phyloP scores from a whole-genome alignment of 2,888 invertebrate species.

The Macaria notata region DNA sequence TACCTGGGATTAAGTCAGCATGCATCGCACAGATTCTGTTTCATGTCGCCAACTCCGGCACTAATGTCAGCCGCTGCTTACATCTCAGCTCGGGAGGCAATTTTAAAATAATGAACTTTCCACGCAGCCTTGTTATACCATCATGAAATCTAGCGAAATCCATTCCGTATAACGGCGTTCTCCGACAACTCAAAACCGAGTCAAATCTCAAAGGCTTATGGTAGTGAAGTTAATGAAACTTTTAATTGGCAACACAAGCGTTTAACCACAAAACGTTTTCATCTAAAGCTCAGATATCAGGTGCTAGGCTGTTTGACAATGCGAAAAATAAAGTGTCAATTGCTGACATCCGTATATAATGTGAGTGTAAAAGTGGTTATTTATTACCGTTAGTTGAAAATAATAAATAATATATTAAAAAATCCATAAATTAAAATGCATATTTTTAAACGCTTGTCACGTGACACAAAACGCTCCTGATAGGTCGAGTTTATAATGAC shows the following conservation, averaged over 20 bases:
- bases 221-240: constrained; percentile 18
- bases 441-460: too few relatives aligned
- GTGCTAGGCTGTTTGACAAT: too few relatives aligned
- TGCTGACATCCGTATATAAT: too few relatives aligned
- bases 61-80: constrained; percentile 53
- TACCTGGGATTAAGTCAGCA: constrained; percentile 75
- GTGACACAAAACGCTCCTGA: too few relatives aligned
- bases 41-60: constrained; percentile 56
- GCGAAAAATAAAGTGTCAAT: too few relatives aligned
- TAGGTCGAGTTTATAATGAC: too few relatives aligned
- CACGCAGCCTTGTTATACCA: constrained; percentile 40
- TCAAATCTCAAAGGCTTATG: constrained; percentile 29
- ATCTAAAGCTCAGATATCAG: constrained; percentile 31
- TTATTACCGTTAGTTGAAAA: too few relatives aligned
- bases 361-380: too few relatives aligned
- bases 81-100: constrained; percentile 47
- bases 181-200: constrained; percentile 36
- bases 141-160: constrained; percentile 46
- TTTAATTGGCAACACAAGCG: constrained; percentile 18
- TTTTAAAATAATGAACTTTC: constrained; percentile 52
- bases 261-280: constrained; percentile 25
- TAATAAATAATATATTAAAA: too few relatives aligned
- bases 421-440: too few relatives aligned
- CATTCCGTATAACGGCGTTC: constrained; percentile 43
- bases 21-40: constrained; percentile 66